Evolutionary conservation across 1,140 invertebrate genomes (phyloP).

Genomic region (Ceratitis capitata): DNA sequence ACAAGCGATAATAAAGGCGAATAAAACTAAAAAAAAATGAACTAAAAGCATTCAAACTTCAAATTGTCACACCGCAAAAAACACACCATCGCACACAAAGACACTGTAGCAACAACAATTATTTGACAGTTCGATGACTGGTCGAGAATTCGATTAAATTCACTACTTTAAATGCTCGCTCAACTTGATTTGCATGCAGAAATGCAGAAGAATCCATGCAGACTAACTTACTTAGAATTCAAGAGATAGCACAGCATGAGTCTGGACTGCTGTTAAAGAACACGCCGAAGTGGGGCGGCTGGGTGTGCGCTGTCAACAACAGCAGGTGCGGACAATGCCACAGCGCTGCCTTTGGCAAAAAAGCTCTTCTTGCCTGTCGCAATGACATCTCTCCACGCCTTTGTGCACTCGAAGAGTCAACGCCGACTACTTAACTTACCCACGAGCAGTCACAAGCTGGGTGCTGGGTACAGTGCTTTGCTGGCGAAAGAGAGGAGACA

Average conservation of each 20-base stretch:
- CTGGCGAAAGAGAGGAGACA: neutral
- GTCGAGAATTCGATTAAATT: neutral
- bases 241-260: neutral
- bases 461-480: neutral
- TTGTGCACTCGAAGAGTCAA: slow-evolving; percentile 15
- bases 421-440: slow-evolving; percentile 6
- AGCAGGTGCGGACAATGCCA: neutral
- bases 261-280: neutral
- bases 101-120: neutral
- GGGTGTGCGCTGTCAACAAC: neutral
- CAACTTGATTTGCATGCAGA: slow-evolving; percentile 24
- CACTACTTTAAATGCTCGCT: slow-evolving; percentile 4
- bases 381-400: neutral
- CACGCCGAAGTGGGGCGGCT: too few relatives aligned
- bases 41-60: too few relatives aligned
- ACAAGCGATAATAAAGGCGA: too few relatives aligned
- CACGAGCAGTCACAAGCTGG: neutral
- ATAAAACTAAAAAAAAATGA: too few relatives aligned
- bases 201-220: neutral
- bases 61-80: too few relatives aligned
- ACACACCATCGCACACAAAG: too few relatives aligned
- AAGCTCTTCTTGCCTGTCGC: neutral
- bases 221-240: neutral
- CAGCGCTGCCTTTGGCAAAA: neutral
- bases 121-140: neutral